Base-by-base conservation (phyloP, 2,797 vertebrate genomes). In the Manis javanica region DNA sequence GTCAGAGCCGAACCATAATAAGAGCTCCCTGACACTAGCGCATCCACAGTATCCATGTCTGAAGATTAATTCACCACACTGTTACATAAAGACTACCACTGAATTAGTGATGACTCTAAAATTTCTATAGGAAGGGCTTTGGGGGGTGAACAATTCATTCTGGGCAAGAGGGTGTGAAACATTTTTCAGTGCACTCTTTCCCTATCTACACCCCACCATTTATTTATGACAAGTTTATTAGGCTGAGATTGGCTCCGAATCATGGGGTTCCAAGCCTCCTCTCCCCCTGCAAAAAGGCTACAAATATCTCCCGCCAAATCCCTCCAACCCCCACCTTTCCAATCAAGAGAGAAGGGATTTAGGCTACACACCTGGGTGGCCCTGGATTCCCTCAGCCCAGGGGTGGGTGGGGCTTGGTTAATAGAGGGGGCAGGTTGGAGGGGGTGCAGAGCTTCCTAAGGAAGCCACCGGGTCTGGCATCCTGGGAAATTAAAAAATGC, bases 11-110 rank as follows among this genome's bases (percentile, higher is more conserved):
- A 63, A 74, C n/a, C 6, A 3, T 64, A 71, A 34, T 59, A 61
- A 31, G 46, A 86, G 55, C 31, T 2, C 16, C 0, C 3, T 4
- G 13, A 29, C 0, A 3, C 37, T 3, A 39, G 18, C 5, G 29
- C 4, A 39, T 39, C 37, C 37, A 39, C 37, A 39, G 37, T 34
- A 34, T 34, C 34, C 34, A 34, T 34, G 34, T 34, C 34, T 34
- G 34, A 34, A 34, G 34, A 34, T 34, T 34, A 34, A 34, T 34
- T 34, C 34, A 34, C 34, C 34, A 34, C 34, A 34, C 34, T 34
- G 34, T 34, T 34, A 34, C 34, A 34, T 34, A 34, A 34, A 34
- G 34, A 34, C 34, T 34, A 34, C 34, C 34, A 34, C 34, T 34
- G 34, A 34, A 34, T 34, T 34, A 34, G 34, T 34, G 34, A 34